Conservation (phyloP, 35 echinoderm and acorn worm species). For the Strongylocentrotus purpuratus region DNA sequence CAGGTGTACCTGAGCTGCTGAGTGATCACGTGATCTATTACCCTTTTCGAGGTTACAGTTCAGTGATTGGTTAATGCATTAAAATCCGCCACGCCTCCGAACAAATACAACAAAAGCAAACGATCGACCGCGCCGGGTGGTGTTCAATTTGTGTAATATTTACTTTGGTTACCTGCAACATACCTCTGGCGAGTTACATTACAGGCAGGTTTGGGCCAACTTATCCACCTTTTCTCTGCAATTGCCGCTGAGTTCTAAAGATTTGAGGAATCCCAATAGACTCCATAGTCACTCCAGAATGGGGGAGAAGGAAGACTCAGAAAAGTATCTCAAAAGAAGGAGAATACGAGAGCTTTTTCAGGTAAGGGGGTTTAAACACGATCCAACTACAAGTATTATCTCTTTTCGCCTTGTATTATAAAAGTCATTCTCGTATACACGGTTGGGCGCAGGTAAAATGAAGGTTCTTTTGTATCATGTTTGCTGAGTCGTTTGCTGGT, state of each 20-base stretch:
- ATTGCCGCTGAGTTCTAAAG: neutral
- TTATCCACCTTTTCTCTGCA: neutral
- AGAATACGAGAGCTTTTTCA: slow-evolving; percentile 81
- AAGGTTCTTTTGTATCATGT: neutral
- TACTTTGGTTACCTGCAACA: slow-evolving; percentile 10
- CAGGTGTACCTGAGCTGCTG: neutral
- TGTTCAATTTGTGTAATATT: neutral
- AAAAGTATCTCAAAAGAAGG: slow-evolving; percentile 69
- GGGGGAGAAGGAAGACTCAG: slow-evolving; percentile 72
- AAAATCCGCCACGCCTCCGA: neutral
- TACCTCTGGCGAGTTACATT: neutral
- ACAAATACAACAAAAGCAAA: slow-evolving; percentile 5
- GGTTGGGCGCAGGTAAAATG: neutral
- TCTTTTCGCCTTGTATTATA: neutral
- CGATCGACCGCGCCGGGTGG: neutral
- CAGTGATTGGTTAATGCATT: neutral
- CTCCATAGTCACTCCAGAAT: slow-evolving; percentile 10
- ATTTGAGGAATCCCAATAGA: neutral
- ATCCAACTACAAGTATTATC: neutral
- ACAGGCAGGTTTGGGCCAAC: neutral
- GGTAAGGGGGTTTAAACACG: slow-evolving; percentile 17
- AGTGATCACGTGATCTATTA: neutral
- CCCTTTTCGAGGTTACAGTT: neutral
- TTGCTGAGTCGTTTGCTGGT: neutral
- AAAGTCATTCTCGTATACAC: neutral